Conservation (phyloP, 2,113 vertebrate species). For the Callaeas wilsoni region DNA sequence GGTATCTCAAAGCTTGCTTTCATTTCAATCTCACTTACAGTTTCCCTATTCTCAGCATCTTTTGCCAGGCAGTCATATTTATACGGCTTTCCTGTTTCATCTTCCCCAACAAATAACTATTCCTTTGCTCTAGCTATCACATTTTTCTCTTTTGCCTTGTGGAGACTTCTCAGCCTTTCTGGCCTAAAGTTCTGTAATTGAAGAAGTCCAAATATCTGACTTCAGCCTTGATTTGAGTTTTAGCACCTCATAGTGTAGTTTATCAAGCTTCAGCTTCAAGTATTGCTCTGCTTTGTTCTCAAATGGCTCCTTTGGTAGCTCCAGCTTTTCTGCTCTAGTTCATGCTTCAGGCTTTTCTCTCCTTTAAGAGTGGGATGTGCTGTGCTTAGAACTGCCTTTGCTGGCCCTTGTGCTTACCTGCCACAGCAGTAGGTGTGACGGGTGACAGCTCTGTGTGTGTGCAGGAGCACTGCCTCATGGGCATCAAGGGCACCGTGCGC, state of each 20-base stretch:
- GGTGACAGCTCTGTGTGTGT: neutral
- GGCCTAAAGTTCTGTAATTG: neutral
- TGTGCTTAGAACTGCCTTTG: neutral
- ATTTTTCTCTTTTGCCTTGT: neutral
- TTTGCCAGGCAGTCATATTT: too few species aligned
- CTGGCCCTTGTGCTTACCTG: neutral
- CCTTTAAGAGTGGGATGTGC: neutral
- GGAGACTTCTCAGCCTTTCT: neutral
- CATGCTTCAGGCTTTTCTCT: neutral
- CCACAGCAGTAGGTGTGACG: fast-evolving
- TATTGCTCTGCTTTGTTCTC: neutral
- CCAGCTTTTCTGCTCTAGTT: neutral
- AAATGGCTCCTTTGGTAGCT: neutral
- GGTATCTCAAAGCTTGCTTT: too few species aligned
- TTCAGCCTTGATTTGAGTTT: neutral
- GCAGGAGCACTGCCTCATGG: conserved; percentile 98
- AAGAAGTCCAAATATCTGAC: neutral
- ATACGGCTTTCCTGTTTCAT: too few species aligned
- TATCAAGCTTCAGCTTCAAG: neutral
- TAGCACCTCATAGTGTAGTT: neutral
- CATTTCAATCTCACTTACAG: too few species aligned
- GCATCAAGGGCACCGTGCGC: conserved; percentile 94
- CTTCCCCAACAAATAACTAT: too few species aligned
- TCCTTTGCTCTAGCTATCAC: neutral
- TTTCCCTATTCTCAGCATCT: too few species aligned